A percentile compares a stretch with the other conserved stretches of the same genome.
Conservation (phyloP, 2,113 vertebrate species). For the Alaudala cheleensis region DNA sequence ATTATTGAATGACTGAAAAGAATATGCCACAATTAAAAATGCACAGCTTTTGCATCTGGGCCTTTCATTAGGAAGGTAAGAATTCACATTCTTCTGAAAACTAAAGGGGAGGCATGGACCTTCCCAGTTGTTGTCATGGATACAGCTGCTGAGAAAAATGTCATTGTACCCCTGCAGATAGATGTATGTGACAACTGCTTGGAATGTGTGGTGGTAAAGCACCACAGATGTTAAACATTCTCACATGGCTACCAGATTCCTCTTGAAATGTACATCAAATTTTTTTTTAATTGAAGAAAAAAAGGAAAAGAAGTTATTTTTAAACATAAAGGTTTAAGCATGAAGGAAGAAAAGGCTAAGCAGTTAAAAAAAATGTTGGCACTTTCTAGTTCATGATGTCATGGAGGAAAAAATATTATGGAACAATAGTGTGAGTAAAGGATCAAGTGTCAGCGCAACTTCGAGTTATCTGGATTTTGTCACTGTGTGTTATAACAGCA, state of each 20-base stretch:
- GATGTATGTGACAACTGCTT: slow-evolving; percentile 41
- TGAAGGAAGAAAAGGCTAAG: slow-evolving; percentile 21
- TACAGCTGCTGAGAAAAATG: slow-evolving; percentile 65
- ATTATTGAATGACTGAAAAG: neutral
- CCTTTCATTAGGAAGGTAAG: slow-evolving; percentile 26
- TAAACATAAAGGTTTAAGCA: slow-evolving; percentile 10
- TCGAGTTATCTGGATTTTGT: slow-evolving; percentile 59
- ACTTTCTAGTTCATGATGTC: slow-evolving; percentile 58
- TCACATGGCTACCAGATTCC: neutral
- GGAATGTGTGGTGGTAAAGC: neutral
- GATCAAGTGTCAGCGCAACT: slow-evolving; percentile 61
- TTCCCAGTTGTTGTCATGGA: slow-evolving; percentile 68
- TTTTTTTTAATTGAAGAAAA: neutral
- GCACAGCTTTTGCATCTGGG: neutral
- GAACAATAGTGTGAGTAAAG: slow-evolving; percentile 67
- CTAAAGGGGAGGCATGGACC: slow-evolving; percentile 4
- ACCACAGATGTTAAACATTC: slow-evolving; percentile 5
- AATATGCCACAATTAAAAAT: neutral
- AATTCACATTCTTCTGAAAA: slow-evolving; percentile 16
- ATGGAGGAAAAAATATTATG: slow-evolving; percentile 70
- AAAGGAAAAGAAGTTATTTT: neutral
- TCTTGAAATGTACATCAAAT: neutral
- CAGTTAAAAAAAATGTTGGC: slow-evolving; percentile 35
- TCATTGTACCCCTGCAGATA: slow-evolving; percentile 65
- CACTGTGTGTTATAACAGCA: slow-evolving; percentile 32